These are phyloP conservation scores for Tachycineta bicolor DNA, from an alignment of 2,113 vertebrate genomes.

Conservation along the genomic window DNA sequence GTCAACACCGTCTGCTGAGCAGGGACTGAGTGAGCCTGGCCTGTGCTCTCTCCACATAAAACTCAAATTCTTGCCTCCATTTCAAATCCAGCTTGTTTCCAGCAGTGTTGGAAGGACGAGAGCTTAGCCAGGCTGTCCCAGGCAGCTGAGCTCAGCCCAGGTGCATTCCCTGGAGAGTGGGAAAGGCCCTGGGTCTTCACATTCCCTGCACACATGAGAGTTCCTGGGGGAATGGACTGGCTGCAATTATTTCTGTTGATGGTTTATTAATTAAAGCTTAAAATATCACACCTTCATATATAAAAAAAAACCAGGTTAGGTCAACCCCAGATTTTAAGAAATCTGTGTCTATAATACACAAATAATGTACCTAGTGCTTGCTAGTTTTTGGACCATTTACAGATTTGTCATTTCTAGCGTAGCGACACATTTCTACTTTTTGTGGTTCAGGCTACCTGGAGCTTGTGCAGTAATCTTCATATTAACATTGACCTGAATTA, in stretches of 20 bases:
- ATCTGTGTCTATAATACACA: not conserved
- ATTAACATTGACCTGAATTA: not conserved
- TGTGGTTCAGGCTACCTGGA: not conserved
- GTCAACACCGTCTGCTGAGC: not conserved
- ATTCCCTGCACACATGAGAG: not conserved
- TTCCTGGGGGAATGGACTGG: not conserved
- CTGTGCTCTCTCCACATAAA: not conserved
- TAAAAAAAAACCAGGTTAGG: not conserved
- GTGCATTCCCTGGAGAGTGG: fast-evolving
- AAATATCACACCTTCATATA: not conserved
- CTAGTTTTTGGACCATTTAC: fast-evolving
- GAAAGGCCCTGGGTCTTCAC: fast-evolving
- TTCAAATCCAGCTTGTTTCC: not conserved
- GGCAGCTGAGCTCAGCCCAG: not conserved
- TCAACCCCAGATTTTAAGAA: not conserved
- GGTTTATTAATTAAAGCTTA: not conserved
- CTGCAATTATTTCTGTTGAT: not conserved
- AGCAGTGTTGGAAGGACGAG: not conserved
- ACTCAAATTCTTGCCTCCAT: not conserved
- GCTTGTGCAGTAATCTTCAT: not conserved
- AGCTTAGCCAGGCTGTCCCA: too few relatives aligned
- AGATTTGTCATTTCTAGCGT: not conserved
- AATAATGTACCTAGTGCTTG: not conserved
- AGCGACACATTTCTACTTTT: not conserved
- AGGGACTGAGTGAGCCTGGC: not conserved